phyloP scores from a whole-genome alignment of 2,113 vertebrate species.

The Ameiurus melas region DNA sequence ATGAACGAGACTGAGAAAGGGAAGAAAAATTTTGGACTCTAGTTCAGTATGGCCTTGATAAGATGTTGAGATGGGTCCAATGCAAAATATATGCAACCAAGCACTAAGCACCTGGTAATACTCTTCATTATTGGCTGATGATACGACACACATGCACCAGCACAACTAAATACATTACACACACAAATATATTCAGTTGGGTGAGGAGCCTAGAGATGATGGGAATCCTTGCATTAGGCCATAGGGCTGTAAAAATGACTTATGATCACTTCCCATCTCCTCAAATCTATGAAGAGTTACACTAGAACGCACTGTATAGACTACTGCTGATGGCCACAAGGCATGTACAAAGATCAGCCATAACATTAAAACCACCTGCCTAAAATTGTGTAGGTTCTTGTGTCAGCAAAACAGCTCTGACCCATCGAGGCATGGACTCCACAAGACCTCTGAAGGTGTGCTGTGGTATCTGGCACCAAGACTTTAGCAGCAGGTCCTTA shows the following conservation, averaged over 20 bases:
- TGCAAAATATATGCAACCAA: conserved; percentile 43
- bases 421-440: too few relatives aligned
- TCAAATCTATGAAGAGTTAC: not conserved
- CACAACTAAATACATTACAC: not conserved
- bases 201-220: not conserved
- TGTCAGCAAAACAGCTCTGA: too few relatives aligned
- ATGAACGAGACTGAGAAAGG: conserved; percentile 20
- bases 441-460: too few relatives aligned
- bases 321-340: not conserved
- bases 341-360: too few relatives aligned
- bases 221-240: not conserved
- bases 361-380: too few relatives aligned
- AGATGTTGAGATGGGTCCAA: conserved; percentile 54
- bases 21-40: conserved; percentile 35
- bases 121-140: conserved; percentile 53
- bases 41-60: conserved; percentile 48
- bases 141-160: not conserved
- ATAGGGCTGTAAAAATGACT: not conserved
- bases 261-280: not conserved
- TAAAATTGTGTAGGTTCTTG: too few relatives aligned
- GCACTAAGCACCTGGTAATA: conserved; percentile 31
- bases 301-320: not conserved
- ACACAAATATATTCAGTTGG: not conserved
- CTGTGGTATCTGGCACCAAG: too few relatives aligned
- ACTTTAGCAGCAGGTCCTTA: too few relatives aligned